Conservation (phyloP, 2,797 vertebrate genomes). For the Gymnocypris eckloni region DNA sequence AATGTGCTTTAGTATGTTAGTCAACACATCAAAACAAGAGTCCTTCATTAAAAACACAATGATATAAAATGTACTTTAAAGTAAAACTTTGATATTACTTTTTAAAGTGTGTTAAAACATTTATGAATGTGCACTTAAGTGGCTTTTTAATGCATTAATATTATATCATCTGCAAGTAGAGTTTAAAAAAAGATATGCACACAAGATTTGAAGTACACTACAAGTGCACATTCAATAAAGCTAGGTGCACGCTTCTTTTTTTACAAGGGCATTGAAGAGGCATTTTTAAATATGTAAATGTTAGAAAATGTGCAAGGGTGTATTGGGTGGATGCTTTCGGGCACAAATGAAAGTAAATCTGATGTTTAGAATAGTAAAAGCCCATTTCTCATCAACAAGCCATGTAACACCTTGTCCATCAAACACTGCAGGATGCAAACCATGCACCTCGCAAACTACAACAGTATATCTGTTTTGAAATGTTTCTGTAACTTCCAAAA, state of each 20-base stretch:
- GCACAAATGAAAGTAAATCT: not conserved
- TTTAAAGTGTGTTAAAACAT: not conserved
- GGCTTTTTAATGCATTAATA: not conserved
- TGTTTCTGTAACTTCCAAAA: constrained; percentile 8
- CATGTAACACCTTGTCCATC: not conserved
- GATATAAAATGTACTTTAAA: not conserved
- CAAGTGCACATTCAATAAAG: no score
- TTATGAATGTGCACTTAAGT: not conserved
- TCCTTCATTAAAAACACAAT: not conserved
- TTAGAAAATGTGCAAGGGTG: not conserved
- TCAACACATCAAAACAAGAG: not conserved
- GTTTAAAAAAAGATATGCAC: not conserved
- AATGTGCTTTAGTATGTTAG: not conserved
- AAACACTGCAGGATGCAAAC: not conserved
- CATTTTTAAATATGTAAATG: not conserved
- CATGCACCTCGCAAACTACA: not conserved
- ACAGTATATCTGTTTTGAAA: not conserved
- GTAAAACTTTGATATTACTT: no score
- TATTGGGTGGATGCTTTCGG: not conserved
- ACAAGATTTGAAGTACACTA: not conserved
- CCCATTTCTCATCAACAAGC: not conserved
- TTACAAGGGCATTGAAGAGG: not conserved
- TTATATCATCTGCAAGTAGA: not conserved
- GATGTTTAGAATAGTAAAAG: not conserved
- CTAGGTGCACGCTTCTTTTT: not conserved